Conservation (phyloP, 2,797 vertebrate genomes). For the Bufotes viridis region DNA sequence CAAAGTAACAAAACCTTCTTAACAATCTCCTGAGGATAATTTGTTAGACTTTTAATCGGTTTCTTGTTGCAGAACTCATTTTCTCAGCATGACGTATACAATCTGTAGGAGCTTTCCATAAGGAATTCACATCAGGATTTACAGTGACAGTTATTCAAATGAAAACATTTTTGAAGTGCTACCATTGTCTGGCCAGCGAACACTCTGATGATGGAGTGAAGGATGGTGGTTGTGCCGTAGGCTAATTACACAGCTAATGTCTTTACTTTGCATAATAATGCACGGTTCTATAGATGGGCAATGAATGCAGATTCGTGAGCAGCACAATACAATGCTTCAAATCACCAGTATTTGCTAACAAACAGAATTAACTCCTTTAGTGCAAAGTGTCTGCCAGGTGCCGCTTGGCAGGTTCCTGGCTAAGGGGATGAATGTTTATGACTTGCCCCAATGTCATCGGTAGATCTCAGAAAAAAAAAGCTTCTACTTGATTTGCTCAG, state of each 20-base stretch:
- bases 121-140: constrained; percentile 73
- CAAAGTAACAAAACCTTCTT: constrained; percentile 69
- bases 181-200: constrained; percentile 72
- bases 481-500: constrained; percentile 10
- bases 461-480: not conserved
- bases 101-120: constrained; percentile 73
- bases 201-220: constrained; percentile 71
- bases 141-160: constrained; percentile 70
- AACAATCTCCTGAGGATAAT: constrained; percentile 73
- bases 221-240: constrained; percentile 70
- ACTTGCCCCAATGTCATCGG: not conserved
- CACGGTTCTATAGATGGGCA: constrained; percentile 70
- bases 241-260: constrained; percentile 73
- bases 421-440: constrained; percentile 15
- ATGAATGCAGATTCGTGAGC: constrained; percentile 70
- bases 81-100: constrained; percentile 72
- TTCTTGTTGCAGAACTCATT: constrained; percentile 75
- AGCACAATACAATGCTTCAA: constrained; percentile 69
- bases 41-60: constrained; percentile 75
- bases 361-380: constrained; percentile 48
- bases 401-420: constrained; percentile 11
- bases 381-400: constrained; percentile 10
- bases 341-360: constrained; percentile 70
- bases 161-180: constrained; percentile 74
- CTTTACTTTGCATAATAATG: constrained; percentile 76